Evolutionary conservation across 2,113 vertebrate genomes (phyloP), one percentile per base, ranked within the genome.

Genomic region (Saccopteryx leptura): DNA sequence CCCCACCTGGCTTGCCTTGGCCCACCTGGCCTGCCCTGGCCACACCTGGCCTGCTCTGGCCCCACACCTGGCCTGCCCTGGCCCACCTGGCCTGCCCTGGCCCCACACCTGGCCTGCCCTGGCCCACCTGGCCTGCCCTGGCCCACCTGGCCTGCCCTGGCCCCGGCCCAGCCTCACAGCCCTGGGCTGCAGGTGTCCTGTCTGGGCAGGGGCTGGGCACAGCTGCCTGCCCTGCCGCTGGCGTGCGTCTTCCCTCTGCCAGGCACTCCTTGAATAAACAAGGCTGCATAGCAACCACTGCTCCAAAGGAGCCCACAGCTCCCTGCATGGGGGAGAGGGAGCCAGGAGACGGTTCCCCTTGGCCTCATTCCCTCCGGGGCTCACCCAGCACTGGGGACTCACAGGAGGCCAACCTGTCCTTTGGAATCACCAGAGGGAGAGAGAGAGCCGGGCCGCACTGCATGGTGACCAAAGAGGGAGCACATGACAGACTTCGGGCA

Each of bases 261-360:
- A 11, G 1, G 19, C 86, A 85, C 56, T 39, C 80, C 87, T 78
- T 93, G 96, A 95, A 98, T 91, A 98, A 98, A 98, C 98, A 98
- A 97, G 95, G 97, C 98, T 98, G 98, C 98, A 75, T 98, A 98
- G 98, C 98, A 98, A 98, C 98, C 28, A 13, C 76, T 68, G 95
- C 96, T 78, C 94, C 0, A 72, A 93, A 96, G 92, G 72, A 93
- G 92, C 50, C 83, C 92, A 63, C 94, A 96, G 95, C 96, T 97
- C 93, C 95, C 92, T 46, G 82, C 39, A 10, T 52, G 24, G 31
- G 60, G 86, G 10, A 69, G 63, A 90, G 14, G 9, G 33, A 94
- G 69, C 95, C 71, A 7, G n/a, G 89, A 88, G 88, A 88, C 39
- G 1, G 50, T 33, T 88, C 88, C 66, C 91, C 81, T 65, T 0